A percentile compares a stretch with the other conserved stretches of the same genome.
phyloP scores from a whole-genome alignment of 2,888 invertebrate genomes.

The Drosophila neonasuta region DNA sequence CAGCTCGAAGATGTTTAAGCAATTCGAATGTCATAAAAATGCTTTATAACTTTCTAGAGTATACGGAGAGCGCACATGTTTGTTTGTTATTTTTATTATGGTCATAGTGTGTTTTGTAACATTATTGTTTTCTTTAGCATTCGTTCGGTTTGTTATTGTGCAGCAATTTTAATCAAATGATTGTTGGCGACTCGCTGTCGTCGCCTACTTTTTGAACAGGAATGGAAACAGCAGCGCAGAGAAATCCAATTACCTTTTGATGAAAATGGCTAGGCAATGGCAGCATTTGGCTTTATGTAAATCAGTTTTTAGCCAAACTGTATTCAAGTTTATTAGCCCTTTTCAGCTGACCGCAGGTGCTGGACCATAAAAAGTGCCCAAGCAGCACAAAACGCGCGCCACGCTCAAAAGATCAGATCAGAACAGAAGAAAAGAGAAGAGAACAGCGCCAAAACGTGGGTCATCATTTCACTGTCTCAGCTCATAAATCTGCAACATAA shows the following conservation, averaged over 20 bases:
- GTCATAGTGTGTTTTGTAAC: constrained; percentile 19
- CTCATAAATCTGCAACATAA: constrained; percentile 70
- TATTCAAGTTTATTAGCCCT: constrained; percentile 73
- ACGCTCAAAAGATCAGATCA: constrained; percentile 21
- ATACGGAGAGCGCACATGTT: constrained; percentile 40
- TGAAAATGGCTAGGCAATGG: constrained; percentile 57
- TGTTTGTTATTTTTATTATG: constrained; percentile 25
- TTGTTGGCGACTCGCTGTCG: constrained; percentile 50
- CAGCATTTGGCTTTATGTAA: constrained; percentile 68
- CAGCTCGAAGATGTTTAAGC: not conserved
- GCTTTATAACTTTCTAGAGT: constrained; percentile 12
- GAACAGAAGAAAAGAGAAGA: not conserved
- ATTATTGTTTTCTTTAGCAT: constrained; percentile 42
- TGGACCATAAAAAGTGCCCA: constrained; percentile 72
- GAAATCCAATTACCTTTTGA: constrained; percentile 74
- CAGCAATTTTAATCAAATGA: constrained; percentile 69
- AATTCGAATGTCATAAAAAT: not conserved
- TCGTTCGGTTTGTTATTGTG: constrained; percentile 42
- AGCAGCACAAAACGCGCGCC: constrained; percentile 60
- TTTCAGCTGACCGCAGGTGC: constrained; percentile 71
- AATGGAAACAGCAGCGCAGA: not conserved
- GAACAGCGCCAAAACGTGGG: constrained; percentile 54
- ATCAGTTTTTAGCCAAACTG: constrained; percentile 58
- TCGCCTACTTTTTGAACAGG: constrained; percentile 17
- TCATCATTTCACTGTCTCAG: constrained; percentile 75